Evolutionary conservation across 2,113 vertebrate species (phyloP).

Genomic region (Lampris incognitus): DNA sequence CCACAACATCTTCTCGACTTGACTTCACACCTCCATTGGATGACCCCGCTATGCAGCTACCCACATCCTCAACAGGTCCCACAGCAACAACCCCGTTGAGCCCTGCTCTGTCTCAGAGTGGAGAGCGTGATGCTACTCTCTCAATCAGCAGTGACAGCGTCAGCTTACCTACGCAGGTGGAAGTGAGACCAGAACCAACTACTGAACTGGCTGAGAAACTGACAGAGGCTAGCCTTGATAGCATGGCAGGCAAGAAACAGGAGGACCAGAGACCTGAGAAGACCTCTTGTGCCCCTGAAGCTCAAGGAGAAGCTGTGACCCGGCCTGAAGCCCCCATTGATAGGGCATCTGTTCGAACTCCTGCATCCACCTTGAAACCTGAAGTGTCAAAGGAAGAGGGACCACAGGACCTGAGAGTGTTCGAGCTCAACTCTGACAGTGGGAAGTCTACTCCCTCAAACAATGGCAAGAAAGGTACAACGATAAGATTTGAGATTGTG

Average conservation of each 20-base stretch:
- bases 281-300: constrained; percentile 25
- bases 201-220: constrained; percentile 61
- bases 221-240: constrained; percentile 69
- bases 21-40: constrained; percentile 74
- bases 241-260: constrained; percentile 28
- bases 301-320: constrained; percentile 27
- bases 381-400: constrained; percentile 88
- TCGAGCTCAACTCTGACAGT: constrained; percentile 97
- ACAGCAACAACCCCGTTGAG: constrained; percentile 43
- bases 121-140: constrained; percentile 81
- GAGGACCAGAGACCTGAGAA: constrained; percentile 32
- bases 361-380: constrained; percentile 65
- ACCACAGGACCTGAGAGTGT: constrained; percentile 91
- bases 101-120: constrained; percentile 48
- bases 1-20: constrained; percentile 77
- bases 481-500: not conserved
- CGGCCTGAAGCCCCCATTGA: constrained; percentile 47
- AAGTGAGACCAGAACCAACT: constrained; percentile 63
- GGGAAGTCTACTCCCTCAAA: constrained; percentile 98
- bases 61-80: not conserved
- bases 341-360: not conserved
- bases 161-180: constrained; percentile 91
- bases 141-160: constrained; percentile 93
- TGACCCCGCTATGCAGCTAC: constrained; percentile 43
- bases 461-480: constrained; percentile 95